Conservation (phyloP, 2,888 invertebrate genomes). For the Gnatocerus cornutus region DNA sequence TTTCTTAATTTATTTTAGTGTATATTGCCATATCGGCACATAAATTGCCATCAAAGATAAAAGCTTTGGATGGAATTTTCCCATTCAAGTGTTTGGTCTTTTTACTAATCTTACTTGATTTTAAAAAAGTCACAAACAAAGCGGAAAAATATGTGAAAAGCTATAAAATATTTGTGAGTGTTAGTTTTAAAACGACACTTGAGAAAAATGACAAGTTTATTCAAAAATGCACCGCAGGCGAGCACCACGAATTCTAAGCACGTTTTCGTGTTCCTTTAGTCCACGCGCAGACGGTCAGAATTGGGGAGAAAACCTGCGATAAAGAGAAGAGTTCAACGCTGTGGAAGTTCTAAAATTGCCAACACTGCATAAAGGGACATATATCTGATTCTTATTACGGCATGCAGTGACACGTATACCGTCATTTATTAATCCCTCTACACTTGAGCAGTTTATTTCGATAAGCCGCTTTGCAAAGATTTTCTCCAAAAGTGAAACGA, state of each 20-base stretch:
- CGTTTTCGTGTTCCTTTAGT: slow-evolving; percentile 42
- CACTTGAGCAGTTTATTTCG: slow-evolving; percentile 10
- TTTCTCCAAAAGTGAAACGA: neutral
- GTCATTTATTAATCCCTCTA: slow-evolving; percentile 36
- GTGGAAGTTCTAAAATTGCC: slow-evolving; percentile 43
- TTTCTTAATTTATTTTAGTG: slow-evolving; percentile 25
- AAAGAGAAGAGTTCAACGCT: slow-evolving; percentile 28
- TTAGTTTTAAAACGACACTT: slow-evolving; percentile 39
- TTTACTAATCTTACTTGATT: slow-evolving; percentile 25
- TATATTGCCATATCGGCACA: slow-evolving; percentile 31
- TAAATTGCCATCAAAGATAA: slow-evolving; percentile 44
- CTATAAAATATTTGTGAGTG: slow-evolving; percentile 24
- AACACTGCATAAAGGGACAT: slow-evolving; percentile 45
- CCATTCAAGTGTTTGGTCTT: slow-evolving; percentile 25
- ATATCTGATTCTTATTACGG: slow-evolving; percentile 47
- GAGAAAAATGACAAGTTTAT: slow-evolving; percentile 44
- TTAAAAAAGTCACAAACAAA: slow-evolving; percentile 5
- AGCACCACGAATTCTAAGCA: slow-evolving; percentile 35
- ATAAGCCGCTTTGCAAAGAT: neutral
- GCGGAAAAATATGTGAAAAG: slow-evolving; percentile 9
- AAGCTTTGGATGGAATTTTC: slow-evolving; percentile 31
- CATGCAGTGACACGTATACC: slow-evolving; percentile 43
- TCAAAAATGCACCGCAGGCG: slow-evolving; percentile 46
- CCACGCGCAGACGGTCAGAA: slow-evolving; percentile 47
- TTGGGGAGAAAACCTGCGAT: slow-evolving; percentile 39